Evolutionary conservation across 1,140 invertebrate species (phyloP).

Genomic region (Drosophila malerkotliana): DNA sequence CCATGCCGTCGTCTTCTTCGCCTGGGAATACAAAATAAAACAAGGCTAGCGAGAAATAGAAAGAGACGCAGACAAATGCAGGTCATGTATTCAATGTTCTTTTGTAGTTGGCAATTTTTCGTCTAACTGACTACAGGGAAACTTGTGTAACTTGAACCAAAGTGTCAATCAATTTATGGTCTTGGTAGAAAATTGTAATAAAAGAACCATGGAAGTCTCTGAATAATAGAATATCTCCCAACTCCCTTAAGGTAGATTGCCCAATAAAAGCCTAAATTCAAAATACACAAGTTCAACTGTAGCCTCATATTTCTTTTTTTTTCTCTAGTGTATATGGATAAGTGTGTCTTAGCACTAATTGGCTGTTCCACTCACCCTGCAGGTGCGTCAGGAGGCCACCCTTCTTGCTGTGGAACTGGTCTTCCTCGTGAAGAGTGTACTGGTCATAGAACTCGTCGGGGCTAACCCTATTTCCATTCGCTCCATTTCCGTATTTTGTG

Average conservation of each 20-base stretch:
- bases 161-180: no score
- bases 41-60: constrained; percentile 79
- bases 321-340: constrained; percentile 17
- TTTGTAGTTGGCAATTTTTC: constrained; percentile 33
- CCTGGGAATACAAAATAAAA: constrained; percentile 78
- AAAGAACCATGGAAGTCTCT: neutral
- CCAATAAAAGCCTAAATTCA: no score
- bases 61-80: constrained; percentile 59
- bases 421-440: constrained; percentile 76
- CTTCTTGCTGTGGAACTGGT: constrained; percentile 73
- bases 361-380: constrained; percentile 73
- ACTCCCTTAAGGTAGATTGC: no score
- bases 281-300: constrained; percentile 8
- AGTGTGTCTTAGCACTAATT: constrained; percentile 54
- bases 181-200: neutral
- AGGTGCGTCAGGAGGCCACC: constrained; percentile 82
- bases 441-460: constrained; percentile 79
- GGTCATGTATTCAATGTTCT: constrained; percentile 64
- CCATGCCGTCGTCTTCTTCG: constrained; percentile 69
- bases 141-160: neutral
- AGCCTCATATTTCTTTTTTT: constrained; percentile 6
- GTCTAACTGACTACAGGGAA: constrained; percentile 11
- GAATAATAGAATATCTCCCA: no score
- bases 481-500: constrained; percentile 43
- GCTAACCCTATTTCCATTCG: constrained; percentile 65